Conservation (phyloP, 2,888 invertebrate species). For the Fragum sueziense region DNA sequence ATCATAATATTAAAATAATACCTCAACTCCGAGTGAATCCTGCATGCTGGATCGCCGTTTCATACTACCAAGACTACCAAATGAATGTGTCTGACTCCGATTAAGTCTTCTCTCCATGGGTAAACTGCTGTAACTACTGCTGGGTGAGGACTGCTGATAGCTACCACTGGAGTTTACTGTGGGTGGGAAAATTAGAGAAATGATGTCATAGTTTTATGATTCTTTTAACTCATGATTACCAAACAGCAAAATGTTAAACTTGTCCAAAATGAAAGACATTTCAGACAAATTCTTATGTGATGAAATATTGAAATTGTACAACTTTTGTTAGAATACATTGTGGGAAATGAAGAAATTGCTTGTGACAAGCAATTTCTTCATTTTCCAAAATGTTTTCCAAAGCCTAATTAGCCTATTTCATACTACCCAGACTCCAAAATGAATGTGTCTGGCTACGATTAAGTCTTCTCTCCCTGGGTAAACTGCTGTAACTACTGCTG, state of each 20-base stretch:
- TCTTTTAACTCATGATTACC: too few species aligned
- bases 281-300: neutral
- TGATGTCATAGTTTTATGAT: neutral
- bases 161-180: slow-evolving; percentile 79
- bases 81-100: slow-evolving; percentile 84
- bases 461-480: slow-evolving; percentile 85
- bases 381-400: too few species aligned
- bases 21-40: slow-evolving; percentile 53
- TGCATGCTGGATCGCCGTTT: slow-evolving; percentile 62
- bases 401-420: too few species aligned
- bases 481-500: slow-evolving; percentile 76
- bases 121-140: slow-evolving; percentile 77
- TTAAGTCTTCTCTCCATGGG: slow-evolving; percentile 85
- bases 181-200: neutral
- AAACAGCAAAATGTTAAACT: too few species aligned
- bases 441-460: slow-evolving; percentile 85
- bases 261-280: too few species aligned
- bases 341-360: neutral
- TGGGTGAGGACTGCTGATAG: slow-evolving; percentile 78
- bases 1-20: too few species aligned
- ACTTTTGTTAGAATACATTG: neutral
- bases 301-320: neutral
- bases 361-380: neutral
- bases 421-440: slow-evolving; percentile 79
- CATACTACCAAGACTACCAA: slow-evolving; percentile 78